Conservation (phyloP, 2,888 invertebrate species). For the Ypsolopha scabrella region DNA sequence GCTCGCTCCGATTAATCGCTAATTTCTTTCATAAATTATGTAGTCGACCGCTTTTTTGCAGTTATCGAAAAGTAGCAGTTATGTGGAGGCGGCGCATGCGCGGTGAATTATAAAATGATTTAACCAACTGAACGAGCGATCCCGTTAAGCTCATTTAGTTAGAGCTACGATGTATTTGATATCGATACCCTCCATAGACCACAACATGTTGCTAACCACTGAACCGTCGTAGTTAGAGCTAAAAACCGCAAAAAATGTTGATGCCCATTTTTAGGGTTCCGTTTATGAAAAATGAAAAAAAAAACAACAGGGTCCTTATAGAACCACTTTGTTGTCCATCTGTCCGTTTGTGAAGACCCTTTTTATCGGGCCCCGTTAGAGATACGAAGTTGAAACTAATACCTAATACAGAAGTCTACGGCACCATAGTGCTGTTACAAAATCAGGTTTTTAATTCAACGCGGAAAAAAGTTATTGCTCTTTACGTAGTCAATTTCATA, state of each 20-base stretch:
- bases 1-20: constrained; percentile 54
- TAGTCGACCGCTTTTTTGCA: constrained; percentile 9
- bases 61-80: background rate
- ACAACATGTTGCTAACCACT: background rate
- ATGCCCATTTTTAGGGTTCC: background rate
- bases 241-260: background rate
- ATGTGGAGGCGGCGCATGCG: background rate
- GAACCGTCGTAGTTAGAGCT: background rate
- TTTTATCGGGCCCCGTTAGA: too few species aligned
- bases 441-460: too few species aligned
- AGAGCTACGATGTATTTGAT: background rate
- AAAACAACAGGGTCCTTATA: too few species aligned
- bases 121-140: background rate
- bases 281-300: background rate
- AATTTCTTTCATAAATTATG: constrained; percentile 43
- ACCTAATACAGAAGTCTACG: too few species aligned
- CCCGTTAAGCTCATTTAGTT: background rate
- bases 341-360: too few species aligned
- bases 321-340: too few species aligned
- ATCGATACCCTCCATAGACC: background rate
- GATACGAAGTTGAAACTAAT: too few species aligned
- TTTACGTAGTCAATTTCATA: too few species aligned
- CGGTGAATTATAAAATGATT: background rate
- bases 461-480: too few species aligned
- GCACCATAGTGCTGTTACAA: too few species aligned